Conservation (phyloP, 2,888 invertebrate genomes). For the Tribolium freemani region DNA sequence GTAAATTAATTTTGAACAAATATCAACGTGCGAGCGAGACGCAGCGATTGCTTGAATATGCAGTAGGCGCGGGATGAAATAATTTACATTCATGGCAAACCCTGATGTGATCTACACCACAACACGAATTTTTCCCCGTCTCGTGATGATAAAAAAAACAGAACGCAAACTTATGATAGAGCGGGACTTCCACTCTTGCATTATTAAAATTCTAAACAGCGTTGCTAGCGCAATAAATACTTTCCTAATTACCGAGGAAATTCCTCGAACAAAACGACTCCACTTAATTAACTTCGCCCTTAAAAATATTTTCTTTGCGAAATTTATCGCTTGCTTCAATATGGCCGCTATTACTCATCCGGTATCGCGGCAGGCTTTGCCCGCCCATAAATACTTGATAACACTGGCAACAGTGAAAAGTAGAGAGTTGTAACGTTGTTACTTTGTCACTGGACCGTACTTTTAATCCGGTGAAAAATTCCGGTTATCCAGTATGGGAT, state of each 20-base stretch:
- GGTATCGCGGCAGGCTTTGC: constrained; percentile 27
- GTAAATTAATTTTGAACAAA: no score
- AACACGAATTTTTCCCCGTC: background rate
- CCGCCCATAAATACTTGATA: constrained; percentile 41
- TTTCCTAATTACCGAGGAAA: background rate
- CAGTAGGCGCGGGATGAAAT: constrained; percentile 9
- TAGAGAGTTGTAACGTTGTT: constrained; percentile 32
- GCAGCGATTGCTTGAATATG: constrained; percentile 12
- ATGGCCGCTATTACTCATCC: constrained; percentile 39
- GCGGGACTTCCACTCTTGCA: background rate
- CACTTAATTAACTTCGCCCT: background rate
- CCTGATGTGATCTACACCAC: constrained; percentile 6
- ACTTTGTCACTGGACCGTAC: constrained; percentile 36
- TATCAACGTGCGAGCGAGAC: background rate
- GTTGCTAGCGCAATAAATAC: background rate
- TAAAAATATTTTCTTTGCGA: constrained; percentile 2
- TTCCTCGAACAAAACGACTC: background rate
- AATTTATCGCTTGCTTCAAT: constrained; percentile 30
- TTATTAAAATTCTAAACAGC: background rate
- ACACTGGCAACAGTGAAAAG: constrained; percentile 39
- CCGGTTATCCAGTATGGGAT: background rate
- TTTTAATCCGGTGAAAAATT: constrained; percentile 38
- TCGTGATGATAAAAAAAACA: background rate
- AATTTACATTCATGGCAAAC: constrained; percentile 20
- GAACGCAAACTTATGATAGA: background rate